Conservation (phyloP, 2,888 invertebrate species). For the Coleophora flavipennella region DNA sequence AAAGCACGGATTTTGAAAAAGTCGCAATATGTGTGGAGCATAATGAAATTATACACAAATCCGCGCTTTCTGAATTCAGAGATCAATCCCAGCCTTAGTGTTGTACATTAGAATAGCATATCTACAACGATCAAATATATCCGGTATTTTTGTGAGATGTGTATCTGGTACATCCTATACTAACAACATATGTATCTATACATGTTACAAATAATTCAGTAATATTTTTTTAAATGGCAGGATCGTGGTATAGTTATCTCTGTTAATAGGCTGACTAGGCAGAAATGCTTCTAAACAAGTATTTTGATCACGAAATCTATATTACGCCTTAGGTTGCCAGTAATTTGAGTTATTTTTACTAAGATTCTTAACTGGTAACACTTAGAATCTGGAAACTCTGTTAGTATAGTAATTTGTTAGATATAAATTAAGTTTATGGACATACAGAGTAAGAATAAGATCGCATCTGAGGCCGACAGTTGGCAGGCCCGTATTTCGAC, state of each 20-base stretch:
- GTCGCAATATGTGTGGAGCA: too few species aligned
- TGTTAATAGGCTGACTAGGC: slow-evolving; percentile 5
- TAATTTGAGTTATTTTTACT: neutral
- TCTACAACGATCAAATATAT: slow-evolving; percentile 17
- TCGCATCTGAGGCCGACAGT: too few species aligned
- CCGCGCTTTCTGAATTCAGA: too few species aligned
- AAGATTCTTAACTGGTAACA: slow-evolving; percentile 6
- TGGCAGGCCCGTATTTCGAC: too few species aligned
- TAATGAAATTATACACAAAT: too few species aligned
- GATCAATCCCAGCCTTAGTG: too few species aligned
- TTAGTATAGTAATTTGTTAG: too few species aligned
- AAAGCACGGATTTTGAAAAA: too few species aligned
- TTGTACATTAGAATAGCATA: slow-evolving; percentile 16
- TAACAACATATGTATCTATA: slow-evolving; percentile 4
- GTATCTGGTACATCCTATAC: slow-evolving; percentile 4
- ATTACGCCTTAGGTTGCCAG: too few species aligned
- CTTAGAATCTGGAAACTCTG: too few species aligned
- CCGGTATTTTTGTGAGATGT: slow-evolving; percentile 14
- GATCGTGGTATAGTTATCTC: slow-evolving; percentile 1
- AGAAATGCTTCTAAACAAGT: slow-evolving; percentile 2
- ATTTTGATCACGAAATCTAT: neutral
- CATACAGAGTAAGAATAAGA: too few species aligned
- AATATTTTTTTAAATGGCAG: slow-evolving; percentile 4
- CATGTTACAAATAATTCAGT: slow-evolving; percentile 2
- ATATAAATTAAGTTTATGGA: too few species aligned